These are phyloP conservation scores for Chaitophorus viminalis DNA, from an alignment of 2,888 invertebrate genomes.

Conservation along the genomic window DNA sequence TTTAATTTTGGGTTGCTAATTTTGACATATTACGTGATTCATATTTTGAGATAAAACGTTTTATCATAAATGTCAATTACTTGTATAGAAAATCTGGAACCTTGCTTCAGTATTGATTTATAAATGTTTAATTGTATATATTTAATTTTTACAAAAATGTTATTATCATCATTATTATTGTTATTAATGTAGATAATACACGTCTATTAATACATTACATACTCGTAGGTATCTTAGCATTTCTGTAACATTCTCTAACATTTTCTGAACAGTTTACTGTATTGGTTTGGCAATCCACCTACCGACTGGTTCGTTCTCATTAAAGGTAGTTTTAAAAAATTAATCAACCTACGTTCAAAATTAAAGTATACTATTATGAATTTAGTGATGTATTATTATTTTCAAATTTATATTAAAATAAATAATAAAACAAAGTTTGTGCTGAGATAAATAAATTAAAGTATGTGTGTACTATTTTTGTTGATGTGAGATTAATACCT, in stretches of 20 bases:
- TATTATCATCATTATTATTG: no score
- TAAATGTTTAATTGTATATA: not conserved
- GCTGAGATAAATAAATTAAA: not conserved
- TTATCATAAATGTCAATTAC: no score
- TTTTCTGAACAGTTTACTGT: no score
- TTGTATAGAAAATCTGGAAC: not conserved
- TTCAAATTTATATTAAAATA: not conserved
- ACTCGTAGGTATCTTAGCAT: no score
- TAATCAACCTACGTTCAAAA: not conserved
- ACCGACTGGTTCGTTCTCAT: no score
- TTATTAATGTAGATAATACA: no score
- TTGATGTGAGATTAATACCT: not conserved
- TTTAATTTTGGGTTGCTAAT: not conserved
- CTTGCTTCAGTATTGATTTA: not conserved
- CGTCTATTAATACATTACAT: no score
- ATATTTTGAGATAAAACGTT: not conserved
- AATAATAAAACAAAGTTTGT: not conserved
- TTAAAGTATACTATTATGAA: not conserved
- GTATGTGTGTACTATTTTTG: not conserved
- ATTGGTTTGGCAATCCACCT: no score
- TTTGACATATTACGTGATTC: not conserved
- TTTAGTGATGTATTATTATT: not conserved
- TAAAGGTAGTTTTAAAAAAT: not conserved
- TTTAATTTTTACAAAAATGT: no score
- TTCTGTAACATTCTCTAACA: no score